Conservation (phyloP, 2,888 invertebrate species). For the Doris montereyensis region DNA sequence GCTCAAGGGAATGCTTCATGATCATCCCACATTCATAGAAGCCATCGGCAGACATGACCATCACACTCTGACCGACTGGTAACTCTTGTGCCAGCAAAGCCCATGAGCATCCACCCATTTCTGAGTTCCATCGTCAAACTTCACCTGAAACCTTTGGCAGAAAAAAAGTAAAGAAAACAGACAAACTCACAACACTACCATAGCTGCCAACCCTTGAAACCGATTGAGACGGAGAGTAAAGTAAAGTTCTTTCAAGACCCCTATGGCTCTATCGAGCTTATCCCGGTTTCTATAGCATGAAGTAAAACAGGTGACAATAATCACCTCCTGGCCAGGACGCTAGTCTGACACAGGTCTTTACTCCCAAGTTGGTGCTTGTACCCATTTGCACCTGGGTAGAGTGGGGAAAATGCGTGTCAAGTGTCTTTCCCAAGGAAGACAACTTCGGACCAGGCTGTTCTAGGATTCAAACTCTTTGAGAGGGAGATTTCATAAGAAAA, state of each 20-base stretch:
- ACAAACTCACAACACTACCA: neutral
- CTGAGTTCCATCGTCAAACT: conserved; percentile 64
- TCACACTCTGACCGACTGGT: conserved; percentile 62
- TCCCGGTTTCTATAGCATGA: too few relatives aligned
- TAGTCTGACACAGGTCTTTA: too few relatives aligned
- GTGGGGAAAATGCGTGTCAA: too few relatives aligned
- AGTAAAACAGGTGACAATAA: too few relatives aligned
- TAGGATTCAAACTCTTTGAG: too few relatives aligned
- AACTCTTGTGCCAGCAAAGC: conserved; percentile 56
- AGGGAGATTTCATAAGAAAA: too few relatives aligned
- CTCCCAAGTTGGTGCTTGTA: too few relatives aligned
- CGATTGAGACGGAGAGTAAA: conserved; percentile 28
- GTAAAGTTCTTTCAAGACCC: neutral
- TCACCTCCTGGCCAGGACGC: too few relatives aligned
- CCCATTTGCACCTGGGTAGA: too few relatives aligned
- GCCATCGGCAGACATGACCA: conserved; percentile 55
- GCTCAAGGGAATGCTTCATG: conserved; percentile 40
- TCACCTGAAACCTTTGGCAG: conserved; percentile 48
- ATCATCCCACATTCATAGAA: conserved; percentile 61
- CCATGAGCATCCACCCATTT: conserved; percentile 50
- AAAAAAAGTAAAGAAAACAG: neutral
- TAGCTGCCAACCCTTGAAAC: neutral
- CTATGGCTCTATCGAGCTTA: too few relatives aligned
- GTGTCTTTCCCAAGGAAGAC: too few relatives aligned
- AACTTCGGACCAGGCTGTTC: neutral